Evolutionary conservation across 2,113 vertebrate genomes (phyloP), one percentile per base, ranked within the genome.

Genomic region (Mohoua ochrocephala): DNA sequence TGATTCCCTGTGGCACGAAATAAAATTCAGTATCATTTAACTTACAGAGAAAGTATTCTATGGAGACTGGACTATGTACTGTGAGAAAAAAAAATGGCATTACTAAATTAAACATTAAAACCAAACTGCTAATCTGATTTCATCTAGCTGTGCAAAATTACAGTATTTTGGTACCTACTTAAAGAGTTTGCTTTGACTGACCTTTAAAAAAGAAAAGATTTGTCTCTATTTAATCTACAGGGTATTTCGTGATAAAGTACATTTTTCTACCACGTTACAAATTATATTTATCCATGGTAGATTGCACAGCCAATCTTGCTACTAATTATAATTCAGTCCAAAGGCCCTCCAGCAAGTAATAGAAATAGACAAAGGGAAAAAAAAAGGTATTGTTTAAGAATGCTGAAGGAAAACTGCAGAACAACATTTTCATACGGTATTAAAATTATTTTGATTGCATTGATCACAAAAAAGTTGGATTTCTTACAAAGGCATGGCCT

Each of bases 61-160:
- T 87, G 96, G 86, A 78, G 59, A 83, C 18, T 45, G 64, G 60
- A 97, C 84, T 94, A 91, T 42, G 79, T 81, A 64, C 57, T 75
- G 61, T 59, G 91, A 89, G 53, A 24, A 76, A 88, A 88, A 69
- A 69, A 71, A 81, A 37, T 12, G 39, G 31, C 65, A 74, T 88
- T 77, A 67, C 50, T 61, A 95, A 89, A 77, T 96, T 80, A 91
- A 93, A 60, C 76, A 94, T 67, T 93, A 96, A 77, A 91, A 87
- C 41, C 80, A 91, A 92, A 53, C 80, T 78, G 60, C 37, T 95
- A 59, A 75, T 86, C 88, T 85, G 78, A 96, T 37, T 85, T 93
- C 60, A 75, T 41, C 54, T 57, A 69, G n/a, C 57, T 73, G 60
- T 56, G 44, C 74, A 89, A 41, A 93, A 91, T 68, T 61, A 61